These are phyloP conservation scores for Clistopyga incitator DNA, from an alignment of 2,888 invertebrate species.

Conservation along the genomic window DNA sequence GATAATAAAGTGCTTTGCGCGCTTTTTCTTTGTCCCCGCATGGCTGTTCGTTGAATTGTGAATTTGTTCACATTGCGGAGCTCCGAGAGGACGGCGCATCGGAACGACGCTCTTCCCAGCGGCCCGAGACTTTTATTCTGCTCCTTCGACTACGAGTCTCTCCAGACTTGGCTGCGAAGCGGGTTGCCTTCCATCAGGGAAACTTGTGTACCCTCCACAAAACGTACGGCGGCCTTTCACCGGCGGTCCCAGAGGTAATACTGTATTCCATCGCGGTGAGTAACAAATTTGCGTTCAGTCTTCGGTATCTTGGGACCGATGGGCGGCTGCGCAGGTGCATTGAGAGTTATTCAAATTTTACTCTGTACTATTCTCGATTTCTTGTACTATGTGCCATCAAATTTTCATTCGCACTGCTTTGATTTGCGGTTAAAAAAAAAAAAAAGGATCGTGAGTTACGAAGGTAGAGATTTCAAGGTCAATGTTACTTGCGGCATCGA, in stretches of 20 bases:
- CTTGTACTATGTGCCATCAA: conserved; percentile 42
- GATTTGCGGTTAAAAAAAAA: neutral
- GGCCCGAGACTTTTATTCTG: conserved; percentile 39
- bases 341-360: conserved; percentile 61
- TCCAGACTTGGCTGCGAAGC: conserved; percentile 53
- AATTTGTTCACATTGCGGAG: conserved; percentile 2
- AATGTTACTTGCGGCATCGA: conserved; percentile 84
- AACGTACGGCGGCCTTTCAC: conserved; percentile 57
- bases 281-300: conserved; percentile 47
- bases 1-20: conserved; percentile 1
- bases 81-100: neutral
- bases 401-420: neutral
- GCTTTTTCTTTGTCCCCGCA: neutral
- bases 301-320: conserved; percentile 11
- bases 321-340: conserved; percentile 30
- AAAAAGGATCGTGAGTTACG: conserved; percentile 39
- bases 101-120: neutral
- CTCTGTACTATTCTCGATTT: neutral
- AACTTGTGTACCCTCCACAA: conserved; percentile 12
- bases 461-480: conserved; percentile 3
- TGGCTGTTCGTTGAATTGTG: conserved; percentile 18
- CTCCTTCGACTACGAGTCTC: conserved; percentile 42
- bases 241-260: conserved; percentile 60
- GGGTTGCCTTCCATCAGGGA: conserved; percentile 55
- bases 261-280: conserved; percentile 45